Evolutionary conservation across 2,113 vertebrate genomes (phyloP).

Genomic region (Hipposideros armiger): DNA sequence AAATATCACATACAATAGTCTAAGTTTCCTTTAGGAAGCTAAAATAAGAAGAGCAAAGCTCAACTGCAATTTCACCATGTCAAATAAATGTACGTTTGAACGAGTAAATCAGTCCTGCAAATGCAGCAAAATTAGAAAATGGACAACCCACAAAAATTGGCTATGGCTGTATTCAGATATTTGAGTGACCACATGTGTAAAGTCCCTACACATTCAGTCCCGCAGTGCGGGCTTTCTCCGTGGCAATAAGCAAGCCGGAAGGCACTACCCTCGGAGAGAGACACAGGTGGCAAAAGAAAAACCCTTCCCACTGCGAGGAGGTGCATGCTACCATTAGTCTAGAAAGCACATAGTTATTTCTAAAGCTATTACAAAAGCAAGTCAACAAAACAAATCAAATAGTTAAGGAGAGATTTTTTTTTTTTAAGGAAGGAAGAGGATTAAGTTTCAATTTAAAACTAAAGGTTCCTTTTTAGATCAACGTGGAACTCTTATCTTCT

Average conservation of each 20-base stretch:
- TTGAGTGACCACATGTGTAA: not conserved
- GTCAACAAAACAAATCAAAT: slow-evolving; percentile 12
- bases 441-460: slow-evolving; percentile 59
- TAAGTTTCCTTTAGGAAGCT: slow-evolving; percentile 51
- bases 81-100: slow-evolving; percentile 29
- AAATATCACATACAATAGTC: slow-evolving; percentile 19
- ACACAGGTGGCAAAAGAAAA: slow-evolving; percentile 61
- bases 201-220: not conserved
- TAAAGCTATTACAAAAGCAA: not conserved
- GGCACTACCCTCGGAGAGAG: slow-evolving; percentile 1
- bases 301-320: not conserved
- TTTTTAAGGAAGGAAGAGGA: not conserved
- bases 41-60: slow-evolving; percentile 1
- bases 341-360: not conserved
- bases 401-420: not conserved
- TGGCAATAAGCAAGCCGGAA: not conserved
- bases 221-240: not conserved
- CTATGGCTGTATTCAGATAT: not conserved
- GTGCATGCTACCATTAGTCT: not conserved
- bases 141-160: not conserved
- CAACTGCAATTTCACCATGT: slow-evolving; percentile 16
- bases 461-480: slow-evolving; percentile 45
- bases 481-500: slow-evolving; percentile 38
- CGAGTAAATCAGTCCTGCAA: slow-evolving; percentile 15
- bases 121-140: slow-evolving; percentile 14